phyloP scores from a whole-genome alignment of 2,113 vertebrate genomes.

The Pelodiscus sinensis region DNA sequence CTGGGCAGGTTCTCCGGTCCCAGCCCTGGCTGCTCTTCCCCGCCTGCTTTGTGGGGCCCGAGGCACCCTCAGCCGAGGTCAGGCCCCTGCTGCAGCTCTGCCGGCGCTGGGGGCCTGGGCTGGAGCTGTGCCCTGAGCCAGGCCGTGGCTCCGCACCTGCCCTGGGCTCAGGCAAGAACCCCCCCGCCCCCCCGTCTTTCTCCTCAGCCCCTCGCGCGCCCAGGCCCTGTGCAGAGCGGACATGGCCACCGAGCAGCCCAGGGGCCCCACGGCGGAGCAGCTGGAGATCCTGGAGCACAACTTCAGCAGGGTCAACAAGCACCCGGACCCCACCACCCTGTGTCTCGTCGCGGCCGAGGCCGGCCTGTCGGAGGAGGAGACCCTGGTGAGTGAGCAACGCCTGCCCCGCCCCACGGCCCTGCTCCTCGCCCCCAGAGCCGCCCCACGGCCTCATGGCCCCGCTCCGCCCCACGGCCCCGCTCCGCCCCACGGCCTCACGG shows the following conservation, averaged over 20 bases:
- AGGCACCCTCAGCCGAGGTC: too few species aligned
- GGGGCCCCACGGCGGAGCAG: constrained; percentile 78
- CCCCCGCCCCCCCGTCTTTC: accelerated
- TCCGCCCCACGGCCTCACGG: accelerated
- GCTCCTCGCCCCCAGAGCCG: not conserved
- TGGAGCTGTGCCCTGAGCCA: not conserved
- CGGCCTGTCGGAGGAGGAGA: constrained; percentile 79
- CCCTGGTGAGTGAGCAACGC: constrained; percentile 70
- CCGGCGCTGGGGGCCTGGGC: not conserved
- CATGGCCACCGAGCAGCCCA: constrained; percentile 66
- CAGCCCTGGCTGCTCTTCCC: too few species aligned
- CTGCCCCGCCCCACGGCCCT: not conserved
- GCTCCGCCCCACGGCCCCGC: accelerated
- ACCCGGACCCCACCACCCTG: constrained; percentile 79
- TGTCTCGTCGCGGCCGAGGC: constrained; percentile 81
- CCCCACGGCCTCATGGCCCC: not conserved
- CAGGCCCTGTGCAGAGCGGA: not conserved
- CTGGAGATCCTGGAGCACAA: constrained; percentile 81
- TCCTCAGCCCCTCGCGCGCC: not conserved
- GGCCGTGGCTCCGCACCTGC: accelerated
- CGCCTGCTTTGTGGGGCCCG: too few species aligned
- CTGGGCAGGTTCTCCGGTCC: too few species aligned
- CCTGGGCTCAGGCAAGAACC: not conserved
- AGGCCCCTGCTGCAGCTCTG: too few species aligned
- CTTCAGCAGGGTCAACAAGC: constrained; percentile 81